A percentile compares a stretch with the other conserved stretches of the same genome.
phyloP scores from a whole-genome alignment of 2,113 vertebrate genomes.

The Cyanistes caeruleus region DNA sequence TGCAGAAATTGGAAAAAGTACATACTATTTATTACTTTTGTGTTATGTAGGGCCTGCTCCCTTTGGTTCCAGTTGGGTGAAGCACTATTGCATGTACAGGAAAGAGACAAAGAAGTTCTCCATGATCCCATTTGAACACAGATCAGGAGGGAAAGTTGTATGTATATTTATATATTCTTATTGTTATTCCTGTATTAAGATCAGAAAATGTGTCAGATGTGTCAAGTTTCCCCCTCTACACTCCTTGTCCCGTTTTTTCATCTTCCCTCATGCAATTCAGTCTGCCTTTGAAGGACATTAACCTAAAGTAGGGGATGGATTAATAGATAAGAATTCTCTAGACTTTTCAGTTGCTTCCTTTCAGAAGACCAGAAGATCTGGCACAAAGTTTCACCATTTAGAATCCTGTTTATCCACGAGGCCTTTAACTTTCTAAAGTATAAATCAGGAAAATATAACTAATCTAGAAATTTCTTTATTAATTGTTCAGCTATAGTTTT shows the following conservation, averaged over 20 bases:
- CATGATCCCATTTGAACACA: constrained; percentile 94
- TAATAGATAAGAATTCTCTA: background rate
- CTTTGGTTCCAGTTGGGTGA: constrained; percentile 98
- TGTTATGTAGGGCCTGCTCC: constrained; percentile 87
- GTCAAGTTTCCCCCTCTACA: background rate
- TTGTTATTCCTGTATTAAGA: background rate
- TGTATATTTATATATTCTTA: constrained; percentile 62
- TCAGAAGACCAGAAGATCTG: background rate
- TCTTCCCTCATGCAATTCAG: background rate
- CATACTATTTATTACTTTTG: background rate
- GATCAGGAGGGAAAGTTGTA: constrained; percentile 92
- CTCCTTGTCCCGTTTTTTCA: background rate
- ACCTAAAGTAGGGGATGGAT: background rate
- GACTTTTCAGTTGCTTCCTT: background rate
- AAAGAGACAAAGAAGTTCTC: constrained; percentile 93
- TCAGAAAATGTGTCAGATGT: background rate
- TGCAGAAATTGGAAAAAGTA: background rate
- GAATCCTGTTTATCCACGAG: background rate
- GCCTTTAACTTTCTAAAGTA: background rate
- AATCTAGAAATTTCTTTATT: background rate
- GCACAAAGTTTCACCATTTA: background rate
- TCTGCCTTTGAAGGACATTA: background rate
- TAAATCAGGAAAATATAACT: background rate
- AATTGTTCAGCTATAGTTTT: background rate
- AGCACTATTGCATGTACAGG: constrained; percentile 93